Conservation (phyloP, 2,797 vertebrate species). For the Trachops cirrhosus region DNA sequence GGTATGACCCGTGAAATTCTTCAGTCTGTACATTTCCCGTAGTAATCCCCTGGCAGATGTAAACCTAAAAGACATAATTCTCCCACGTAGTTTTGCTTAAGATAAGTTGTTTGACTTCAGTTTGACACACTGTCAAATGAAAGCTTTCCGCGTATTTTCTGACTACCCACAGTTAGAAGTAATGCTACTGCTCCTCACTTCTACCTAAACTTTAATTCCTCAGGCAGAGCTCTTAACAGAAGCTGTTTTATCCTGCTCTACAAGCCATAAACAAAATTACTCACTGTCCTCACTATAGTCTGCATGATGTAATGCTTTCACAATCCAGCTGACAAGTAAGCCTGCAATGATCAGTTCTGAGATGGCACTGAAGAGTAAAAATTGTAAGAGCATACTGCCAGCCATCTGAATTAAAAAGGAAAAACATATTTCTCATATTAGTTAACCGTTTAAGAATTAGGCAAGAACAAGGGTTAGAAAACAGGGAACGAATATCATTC, state of each 20-base stretch:
- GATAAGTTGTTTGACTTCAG: neutral
- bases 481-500: neutral
- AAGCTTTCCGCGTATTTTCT: neutral
- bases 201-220: neutral
- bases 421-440: neutral
- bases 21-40: neutral
- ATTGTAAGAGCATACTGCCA: slow-evolving; percentile 48
- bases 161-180: neutral
- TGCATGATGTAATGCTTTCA: fast-evolving
- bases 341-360: neutral
- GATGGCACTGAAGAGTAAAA: neutral
- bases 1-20: neutral
- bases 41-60: neutral
- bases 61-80: neutral
- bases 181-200: neutral
- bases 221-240: neutral
- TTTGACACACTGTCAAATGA: neutral
- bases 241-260: neutral
- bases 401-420: slow-evolving; percentile 29
- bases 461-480: neutral
- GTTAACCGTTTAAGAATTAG: neutral
- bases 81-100: neutral
- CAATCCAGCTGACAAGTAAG: neutral
- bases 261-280: neutral
- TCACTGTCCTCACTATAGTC: neutral